Conservation (phyloP, 2,888 invertebrate genomes). For the Sesia apiformis region DNA sequence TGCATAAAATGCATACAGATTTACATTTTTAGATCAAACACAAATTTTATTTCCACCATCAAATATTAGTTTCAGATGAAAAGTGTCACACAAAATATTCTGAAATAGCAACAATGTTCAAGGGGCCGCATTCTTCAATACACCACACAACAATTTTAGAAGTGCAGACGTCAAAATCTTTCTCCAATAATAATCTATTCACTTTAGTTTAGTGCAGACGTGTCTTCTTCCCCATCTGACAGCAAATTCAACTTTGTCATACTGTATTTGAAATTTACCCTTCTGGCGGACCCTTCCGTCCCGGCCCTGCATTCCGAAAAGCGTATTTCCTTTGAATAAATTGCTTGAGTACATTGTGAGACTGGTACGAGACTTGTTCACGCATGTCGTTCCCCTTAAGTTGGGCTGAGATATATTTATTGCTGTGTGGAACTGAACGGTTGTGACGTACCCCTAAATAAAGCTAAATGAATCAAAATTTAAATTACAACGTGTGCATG, state of each 20-base stretch:
- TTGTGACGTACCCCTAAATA: too few relatives aligned
- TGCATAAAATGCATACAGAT: background rate
- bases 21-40: background rate
- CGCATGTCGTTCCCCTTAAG: background rate
- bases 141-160: slow-evolving; percentile 20
- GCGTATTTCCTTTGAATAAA: slow-evolving; percentile 25
- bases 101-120: slow-evolving; percentile 23
- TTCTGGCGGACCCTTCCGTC: slow-evolving; percentile 19
- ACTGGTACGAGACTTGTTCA: background rate
- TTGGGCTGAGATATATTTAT: too few relatives aligned
- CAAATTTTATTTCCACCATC: background rate
- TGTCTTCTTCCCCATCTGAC: background rate
- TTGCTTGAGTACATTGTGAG: slow-evolving; percentile 7
- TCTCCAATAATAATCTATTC: background rate
- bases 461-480: too few relatives aligned
- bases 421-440: too few relatives aligned
- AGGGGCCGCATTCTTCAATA: slow-evolving; percentile 25
- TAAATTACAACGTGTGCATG: too few relatives aligned
- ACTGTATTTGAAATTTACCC: slow-evolving; percentile 14
- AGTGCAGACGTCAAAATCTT: background rate
- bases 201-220: background rate
- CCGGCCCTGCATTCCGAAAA: slow-evolving; percentile 15
- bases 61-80: slow-evolving; percentile 18
- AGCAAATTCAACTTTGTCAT: background rate
- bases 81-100: slow-evolving; percentile 22